Percentiles rank a stretch among this genome's conserved stretches.
These are phyloP conservation scores for Brotula barbata DNA, from an alignment of 2,797 vertebrate genomes.

Conservation along the genomic window DNA sequence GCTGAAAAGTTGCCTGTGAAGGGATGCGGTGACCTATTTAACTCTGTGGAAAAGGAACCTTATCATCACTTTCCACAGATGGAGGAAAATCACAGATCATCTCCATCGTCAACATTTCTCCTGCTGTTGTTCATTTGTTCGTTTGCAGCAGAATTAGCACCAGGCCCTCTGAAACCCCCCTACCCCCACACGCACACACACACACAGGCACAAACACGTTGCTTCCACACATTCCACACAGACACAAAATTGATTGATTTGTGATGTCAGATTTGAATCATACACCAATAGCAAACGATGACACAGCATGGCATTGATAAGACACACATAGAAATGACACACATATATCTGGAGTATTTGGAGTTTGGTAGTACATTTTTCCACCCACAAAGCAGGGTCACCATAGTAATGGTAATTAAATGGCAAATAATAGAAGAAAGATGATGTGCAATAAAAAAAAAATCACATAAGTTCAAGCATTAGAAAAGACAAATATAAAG, in stretches of 20 bases:
- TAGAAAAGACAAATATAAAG: no score
- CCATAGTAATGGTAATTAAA: no score
- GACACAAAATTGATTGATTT: conserved; percentile 53
- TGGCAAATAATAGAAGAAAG: no score
- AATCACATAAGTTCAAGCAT: no score
- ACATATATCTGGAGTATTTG: no score
- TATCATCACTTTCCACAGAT: conserved; percentile 36
- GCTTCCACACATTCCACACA: conserved; percentile 35
- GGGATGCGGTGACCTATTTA: conserved; percentile 53
- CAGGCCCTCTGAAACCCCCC: conserved; percentile 12
- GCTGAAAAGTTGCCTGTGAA: conserved; percentile 12
- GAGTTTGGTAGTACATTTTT: no score
- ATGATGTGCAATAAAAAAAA: no score
- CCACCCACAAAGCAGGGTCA: no score
- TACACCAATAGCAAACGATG: conserved; percentile 15
- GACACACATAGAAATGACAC: background rate
- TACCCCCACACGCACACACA: conserved; percentile 14
- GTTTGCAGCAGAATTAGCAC: conserved; percentile 52
- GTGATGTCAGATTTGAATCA: conserved; percentile 30
- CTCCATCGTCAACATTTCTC: conserved; percentile 34
- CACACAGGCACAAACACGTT: background rate
- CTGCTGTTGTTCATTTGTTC: conserved; percentile 63
- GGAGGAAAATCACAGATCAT: conserved; percentile 46
- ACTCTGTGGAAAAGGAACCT: conserved; percentile 31
- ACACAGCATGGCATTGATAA: conserved; percentile 21